phyloP scores from a whole-genome alignment of 1,140 invertebrate species.

The Microvelia longipes region DNA sequence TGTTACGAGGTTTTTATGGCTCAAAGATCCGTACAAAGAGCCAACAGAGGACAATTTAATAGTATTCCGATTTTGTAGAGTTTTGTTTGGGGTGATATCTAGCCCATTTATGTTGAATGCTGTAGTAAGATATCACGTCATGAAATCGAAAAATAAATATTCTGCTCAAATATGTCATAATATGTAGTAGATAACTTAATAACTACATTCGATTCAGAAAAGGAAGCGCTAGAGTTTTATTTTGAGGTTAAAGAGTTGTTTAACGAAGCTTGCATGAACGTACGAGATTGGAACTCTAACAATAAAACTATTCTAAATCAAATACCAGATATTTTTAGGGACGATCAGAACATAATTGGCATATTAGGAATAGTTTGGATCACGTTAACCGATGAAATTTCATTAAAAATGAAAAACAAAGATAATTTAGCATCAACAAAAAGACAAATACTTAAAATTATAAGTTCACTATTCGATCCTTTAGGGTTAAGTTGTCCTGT shows the following conservation, averaged over 20 bases:
- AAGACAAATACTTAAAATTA: background rate
- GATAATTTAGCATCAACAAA: background rate
- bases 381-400: background rate
- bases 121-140: background rate
- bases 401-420: background rate
- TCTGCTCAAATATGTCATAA: background rate
- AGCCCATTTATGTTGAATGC: background rate
- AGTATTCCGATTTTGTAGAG: background rate
- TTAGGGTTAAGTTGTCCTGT: background rate
- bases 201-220: background rate
- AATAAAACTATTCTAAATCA: background rate
- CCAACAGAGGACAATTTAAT: background rate
- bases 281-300: background rate
- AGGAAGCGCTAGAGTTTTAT: background rate
- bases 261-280: background rate
- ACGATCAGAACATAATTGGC: background rate
- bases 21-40: background rate
- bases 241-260: background rate
- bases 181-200: background rate
- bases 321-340: background rate
- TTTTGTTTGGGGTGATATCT: background rate
- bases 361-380: background rate
- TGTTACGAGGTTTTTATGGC: background rate
- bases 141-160: background rate
- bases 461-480: background rate